Percentiles rank a stretch among this genome's conserved stretches.
Evolutionary conservation across 2,113 vertebrate genomes (phyloP).

Genomic region (Burhinus bistriatus): DNA sequence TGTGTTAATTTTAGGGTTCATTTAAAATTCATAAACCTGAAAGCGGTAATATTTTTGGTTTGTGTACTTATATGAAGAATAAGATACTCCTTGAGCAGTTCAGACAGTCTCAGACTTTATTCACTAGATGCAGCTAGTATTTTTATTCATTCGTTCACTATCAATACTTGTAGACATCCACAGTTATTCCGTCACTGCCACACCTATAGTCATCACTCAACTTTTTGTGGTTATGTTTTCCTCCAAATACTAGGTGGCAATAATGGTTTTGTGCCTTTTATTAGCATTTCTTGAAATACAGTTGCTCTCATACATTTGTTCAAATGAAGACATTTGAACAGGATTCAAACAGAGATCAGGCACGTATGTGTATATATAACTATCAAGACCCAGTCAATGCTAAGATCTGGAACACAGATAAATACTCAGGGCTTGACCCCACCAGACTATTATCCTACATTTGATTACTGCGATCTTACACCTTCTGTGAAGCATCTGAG

Average conservation of each 20-base stretch:
- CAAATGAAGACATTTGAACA: neutral
- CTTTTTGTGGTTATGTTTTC: neutral
- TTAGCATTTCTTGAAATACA: neutral
- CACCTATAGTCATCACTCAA: neutral
- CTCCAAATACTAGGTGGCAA: neutral
- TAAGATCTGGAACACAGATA: neutral
- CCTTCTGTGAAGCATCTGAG: neutral
- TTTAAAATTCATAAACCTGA: slow-evolving; percentile 47
- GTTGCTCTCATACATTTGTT: neutral
- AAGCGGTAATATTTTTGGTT: neutral
- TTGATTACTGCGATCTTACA: neutral
- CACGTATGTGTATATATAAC: neutral
- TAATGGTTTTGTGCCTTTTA: neutral
- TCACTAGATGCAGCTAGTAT: neutral
- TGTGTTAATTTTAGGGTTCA: slow-evolving; percentile 46
- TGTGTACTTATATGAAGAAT: neutral
- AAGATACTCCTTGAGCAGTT: neutral
- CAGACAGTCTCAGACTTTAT: neutral
- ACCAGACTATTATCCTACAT: neutral
- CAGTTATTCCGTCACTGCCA: neutral
- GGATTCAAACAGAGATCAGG: neutral
- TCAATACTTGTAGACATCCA: neutral
- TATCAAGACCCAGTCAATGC: neutral
- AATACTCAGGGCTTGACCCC: neutral
- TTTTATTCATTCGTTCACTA: neutral